A percentile compares a stretch with the other conserved stretches of the same genome.
phyloP scores from a whole-genome alignment of 2,888 invertebrate genomes.

The Drosophila aldrichi region DNA sequence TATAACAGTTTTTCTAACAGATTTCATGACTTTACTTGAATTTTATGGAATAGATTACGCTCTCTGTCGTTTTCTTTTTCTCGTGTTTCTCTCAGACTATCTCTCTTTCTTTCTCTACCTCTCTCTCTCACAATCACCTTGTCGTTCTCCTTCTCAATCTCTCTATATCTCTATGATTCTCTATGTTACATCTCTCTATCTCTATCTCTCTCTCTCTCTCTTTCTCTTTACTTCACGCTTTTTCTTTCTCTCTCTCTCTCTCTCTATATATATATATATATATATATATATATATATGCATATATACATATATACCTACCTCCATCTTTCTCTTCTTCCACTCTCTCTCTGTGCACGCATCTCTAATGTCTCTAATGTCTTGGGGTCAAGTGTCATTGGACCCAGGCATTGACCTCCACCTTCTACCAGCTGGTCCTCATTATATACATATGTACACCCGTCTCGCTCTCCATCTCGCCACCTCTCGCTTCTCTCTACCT shows the following conservation, averaged over 20 bases:
- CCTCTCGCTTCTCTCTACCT: not conserved
- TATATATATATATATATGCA: too few relatives aligned
- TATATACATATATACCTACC: too few relatives aligned
- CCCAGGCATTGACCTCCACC: slow-evolving; percentile 72
- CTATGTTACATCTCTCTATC: too few relatives aligned
- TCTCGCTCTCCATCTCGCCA: not conserved
- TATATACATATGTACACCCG: not conserved
- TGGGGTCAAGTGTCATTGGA: slow-evolving; percentile 70
- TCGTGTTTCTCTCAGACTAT: too few relatives aligned
- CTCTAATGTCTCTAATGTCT: slow-evolving; percentile 14
- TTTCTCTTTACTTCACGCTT: not conserved
- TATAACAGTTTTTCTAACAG: not conserved
- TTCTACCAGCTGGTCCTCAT: slow-evolving; percentile 33
- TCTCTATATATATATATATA: too few relatives aligned
- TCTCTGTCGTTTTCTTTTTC: not conserved
- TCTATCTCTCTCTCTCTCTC: not conserved
- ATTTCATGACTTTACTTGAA: too few relatives aligned
- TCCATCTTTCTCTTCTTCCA: not conserved
- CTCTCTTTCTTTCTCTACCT: not conserved
- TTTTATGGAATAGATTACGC: not conserved
- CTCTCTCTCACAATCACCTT: too few relatives aligned
- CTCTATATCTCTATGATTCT: too few relatives aligned
- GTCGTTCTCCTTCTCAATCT: too few relatives aligned
- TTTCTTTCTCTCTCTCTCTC: not conserved
- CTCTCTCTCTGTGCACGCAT: not conserved